Base-by-base conservation (phyloP, 2,888 invertebrate species). In the Rhaphigaster nebulosa region DNA sequence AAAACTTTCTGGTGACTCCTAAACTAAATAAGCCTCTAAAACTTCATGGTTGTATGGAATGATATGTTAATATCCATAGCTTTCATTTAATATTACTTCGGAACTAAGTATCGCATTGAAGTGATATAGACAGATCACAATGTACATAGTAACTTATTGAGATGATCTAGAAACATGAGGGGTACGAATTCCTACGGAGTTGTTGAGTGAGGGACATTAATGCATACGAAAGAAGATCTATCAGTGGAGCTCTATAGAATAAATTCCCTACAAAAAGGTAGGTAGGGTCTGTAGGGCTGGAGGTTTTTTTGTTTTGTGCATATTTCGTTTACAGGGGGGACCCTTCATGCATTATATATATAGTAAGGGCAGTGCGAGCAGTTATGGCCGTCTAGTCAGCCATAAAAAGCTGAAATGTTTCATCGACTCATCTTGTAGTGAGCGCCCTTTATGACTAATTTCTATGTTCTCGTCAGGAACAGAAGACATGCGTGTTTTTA, bases 211-310 rank as follows among this genome's bases (percentile, higher is more conserved):
- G 34, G 70, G 70, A 89, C 89, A 76, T 89, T 89, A 89, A 89
- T 89, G 89, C 89, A 89, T 89, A 76, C 89, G 89, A 52, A 89
- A 89, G 89, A 70, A 89, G 89, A 89, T 70, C 65, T 89, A 89
- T 89, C 89, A 89, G 70, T 60, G 88, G 65, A 41, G 41, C 84
- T 41, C 56, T 70, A 89, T 89, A 89, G 89, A 89, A 89, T 89
- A 89, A 76, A 89, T 89, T 89, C 76, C 50, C 76, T 29, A 76
- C 65, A 76, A 89, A 89, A 89, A 89, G 89, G 70, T 50, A 89
- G 65, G n/a, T n/a, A 41, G 76, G 29, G 29, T 45, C 54, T 56
- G 50, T 45, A 65, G 70, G 45, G n/a, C 45, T 0, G 45, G 84
- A 84, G 13, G 84, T n/a, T 84, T 84, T 70, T 41, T 89, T 89